These are phyloP conservation scores for Muntiacus muntjak DNA, from an alignment of 2,113 vertebrate genomes.

Conservation along the genomic window DNA sequence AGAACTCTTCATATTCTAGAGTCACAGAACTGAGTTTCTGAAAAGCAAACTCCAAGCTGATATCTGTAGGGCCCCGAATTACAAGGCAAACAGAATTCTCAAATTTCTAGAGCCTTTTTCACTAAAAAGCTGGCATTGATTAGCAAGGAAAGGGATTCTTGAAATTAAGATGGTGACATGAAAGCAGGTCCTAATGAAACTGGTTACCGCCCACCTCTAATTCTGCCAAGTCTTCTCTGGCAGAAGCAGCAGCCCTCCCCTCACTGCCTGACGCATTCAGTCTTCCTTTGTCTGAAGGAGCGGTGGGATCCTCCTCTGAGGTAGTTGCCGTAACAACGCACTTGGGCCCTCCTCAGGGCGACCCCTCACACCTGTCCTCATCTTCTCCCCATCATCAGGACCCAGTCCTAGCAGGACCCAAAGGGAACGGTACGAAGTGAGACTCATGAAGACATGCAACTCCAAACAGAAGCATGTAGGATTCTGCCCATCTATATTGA, in stretches of 20 bases:
- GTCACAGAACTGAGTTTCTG: neutral
- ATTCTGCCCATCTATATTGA: neutral
- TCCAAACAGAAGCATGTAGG: neutral
- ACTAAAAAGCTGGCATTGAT: neutral
- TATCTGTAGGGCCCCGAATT: neutral
- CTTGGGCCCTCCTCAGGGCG: neutral
- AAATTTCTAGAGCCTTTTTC: neutral
- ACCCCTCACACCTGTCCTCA: neutral
- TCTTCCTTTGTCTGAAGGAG: neutral
- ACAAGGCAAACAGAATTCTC: neutral
- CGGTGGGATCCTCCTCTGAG: neutral
- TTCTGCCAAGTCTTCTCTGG: neutral
- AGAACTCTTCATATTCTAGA: neutral
- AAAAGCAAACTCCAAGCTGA: neutral
- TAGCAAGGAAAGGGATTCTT: neutral
- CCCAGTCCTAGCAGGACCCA: neutral
- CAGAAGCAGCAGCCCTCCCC: neutral
- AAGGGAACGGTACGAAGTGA: rapidly evolving
- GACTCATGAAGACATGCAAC: neutral
- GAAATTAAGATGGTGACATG: neutral
- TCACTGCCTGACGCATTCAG: neutral
- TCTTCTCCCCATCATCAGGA: neutral
- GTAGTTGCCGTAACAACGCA: neutral
- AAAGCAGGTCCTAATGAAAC: neutral
- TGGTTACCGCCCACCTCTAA: neutral